Conservation (phyloP, 92 coral and sea anemone species). For the Epizoanthus fatuus region DNA sequence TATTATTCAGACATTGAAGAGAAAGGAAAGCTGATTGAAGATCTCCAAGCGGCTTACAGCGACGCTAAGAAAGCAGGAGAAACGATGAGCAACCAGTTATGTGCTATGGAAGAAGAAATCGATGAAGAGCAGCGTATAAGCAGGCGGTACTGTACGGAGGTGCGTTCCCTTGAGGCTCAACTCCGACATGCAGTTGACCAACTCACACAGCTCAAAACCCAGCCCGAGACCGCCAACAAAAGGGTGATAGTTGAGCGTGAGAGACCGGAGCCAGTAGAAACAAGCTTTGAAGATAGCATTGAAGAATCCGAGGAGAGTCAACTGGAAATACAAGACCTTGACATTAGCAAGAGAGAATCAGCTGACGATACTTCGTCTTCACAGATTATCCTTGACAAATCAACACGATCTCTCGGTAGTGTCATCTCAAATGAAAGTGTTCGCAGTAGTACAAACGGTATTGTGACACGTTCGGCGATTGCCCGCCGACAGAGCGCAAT, state of each 20-base stretch:
- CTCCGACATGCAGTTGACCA: slow-evolving; percentile 81
- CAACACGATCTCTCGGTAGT: slow-evolving; percentile 60
- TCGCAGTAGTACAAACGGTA: slow-evolving; percentile 56
- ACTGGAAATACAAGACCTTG: slow-evolving; percentile 66
- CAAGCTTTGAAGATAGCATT: slow-evolving; percentile 61
- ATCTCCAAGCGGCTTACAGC: slow-evolving; percentile 52
- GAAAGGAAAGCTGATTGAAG: slow-evolving; percentile 71
- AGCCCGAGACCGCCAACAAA: slow-evolving; percentile 16
- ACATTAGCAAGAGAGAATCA: slow-evolving; percentile 38
- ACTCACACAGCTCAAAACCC: slow-evolving; percentile 73
- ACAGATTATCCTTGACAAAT: slow-evolving; percentile 17
- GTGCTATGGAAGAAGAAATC: slow-evolving; percentile 61
- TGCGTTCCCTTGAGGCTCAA: slow-evolving; percentile 95
- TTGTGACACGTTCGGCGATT: slow-evolving; percentile 48
- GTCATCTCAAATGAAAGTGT: slow-evolving; percentile 63
- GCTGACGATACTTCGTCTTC: not conserved
- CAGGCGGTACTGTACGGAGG: slow-evolving; percentile 83
- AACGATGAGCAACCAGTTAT: slow-evolving; percentile 50
- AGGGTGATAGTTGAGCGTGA: slow-evolving; percentile 28
- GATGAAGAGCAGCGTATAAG: slow-evolving; percentile 76
- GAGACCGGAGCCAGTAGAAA: slow-evolving; percentile 34
- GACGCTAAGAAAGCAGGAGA: slow-evolving; percentile 58
- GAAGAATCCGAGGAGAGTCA: slow-evolving; percentile 58
- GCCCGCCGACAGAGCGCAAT: slow-evolving; percentile 91
- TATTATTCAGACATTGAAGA: slow-evolving; percentile 64